Percentiles rank a stretch among this genome's conserved stretches.
These are phyloP conservation scores for Chironomus tepperi DNA, from an alignment of 1,140 invertebrate species.

Conservation along the genomic window DNA sequence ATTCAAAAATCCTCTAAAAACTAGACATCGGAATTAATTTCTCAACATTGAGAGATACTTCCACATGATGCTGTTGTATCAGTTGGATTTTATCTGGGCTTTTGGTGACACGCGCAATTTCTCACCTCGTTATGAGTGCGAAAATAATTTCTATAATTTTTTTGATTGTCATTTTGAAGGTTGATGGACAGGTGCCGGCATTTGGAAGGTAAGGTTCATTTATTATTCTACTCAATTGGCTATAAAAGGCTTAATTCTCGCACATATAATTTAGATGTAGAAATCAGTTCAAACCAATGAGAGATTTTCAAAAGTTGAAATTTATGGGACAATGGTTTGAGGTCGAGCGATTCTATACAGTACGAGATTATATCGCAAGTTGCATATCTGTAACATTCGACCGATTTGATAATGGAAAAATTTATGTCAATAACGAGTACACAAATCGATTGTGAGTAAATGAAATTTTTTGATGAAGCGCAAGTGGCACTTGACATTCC, in stretches of 20 bases:
- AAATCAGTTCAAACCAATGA: conserved; percentile 59
- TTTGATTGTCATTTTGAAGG: not conserved
- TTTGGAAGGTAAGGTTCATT: not conserved
- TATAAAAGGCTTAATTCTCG: conserved; percentile 27
- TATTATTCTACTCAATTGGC: not conserved
- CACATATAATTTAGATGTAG: conserved; percentile 56
- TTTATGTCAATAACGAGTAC: conserved; percentile 61
- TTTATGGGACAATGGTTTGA: conserved; percentile 74
- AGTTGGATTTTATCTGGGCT: too few relatives aligned
- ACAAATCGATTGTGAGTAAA: conserved; percentile 61
- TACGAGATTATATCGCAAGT: conserved; percentile 59
- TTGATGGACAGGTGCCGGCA: not conserved
- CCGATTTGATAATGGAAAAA: conserved; percentile 56
- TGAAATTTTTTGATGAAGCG: not conserved
- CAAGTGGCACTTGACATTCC: not conserved
- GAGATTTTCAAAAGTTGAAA: conserved; percentile 61
- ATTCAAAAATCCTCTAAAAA: too few relatives aligned
- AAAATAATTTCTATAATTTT: not conserved
- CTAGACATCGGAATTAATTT: too few relatives aligned
- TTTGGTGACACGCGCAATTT: too few relatives aligned
- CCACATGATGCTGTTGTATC: too few relatives aligned
- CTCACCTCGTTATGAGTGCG: too few relatives aligned
- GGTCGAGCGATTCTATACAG: conserved; percentile 65
- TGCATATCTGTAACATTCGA: conserved; percentile 71
- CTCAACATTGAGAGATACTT: too few relatives aligned